Base-by-base conservation (phyloP, 2,113 vertebrate genomes). In the Thalassarche chlororhynchos region DNA sequence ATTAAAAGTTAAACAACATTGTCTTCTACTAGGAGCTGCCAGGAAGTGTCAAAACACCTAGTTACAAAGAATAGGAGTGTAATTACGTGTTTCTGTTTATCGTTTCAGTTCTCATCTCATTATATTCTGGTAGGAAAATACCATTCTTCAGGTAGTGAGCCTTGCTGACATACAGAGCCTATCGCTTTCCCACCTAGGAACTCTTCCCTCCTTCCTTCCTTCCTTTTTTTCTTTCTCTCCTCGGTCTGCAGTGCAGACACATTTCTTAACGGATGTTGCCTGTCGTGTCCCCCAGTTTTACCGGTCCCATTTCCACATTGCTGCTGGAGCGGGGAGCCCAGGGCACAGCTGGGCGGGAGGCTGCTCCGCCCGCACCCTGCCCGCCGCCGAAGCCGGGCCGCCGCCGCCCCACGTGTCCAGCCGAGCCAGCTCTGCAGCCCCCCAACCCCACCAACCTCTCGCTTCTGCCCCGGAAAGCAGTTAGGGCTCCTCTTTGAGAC, bases 11-110 rank as follows among this genome's bases (percentile, higher is more conserved):
- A 98, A 98, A 97, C 96, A 98, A 70, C 95, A 96, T 90, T 98
- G 96, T 98, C 96, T 97, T 97, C 94, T 94, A 90, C 94, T 90
- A 90, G 79, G 74, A 97, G 91, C 96, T 92, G 97, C 97, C 98
- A 98, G 98, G 79, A 98, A 98, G 94, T 98, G 97, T 98, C 97
- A 97, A 96, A 97, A 98, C 97, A 96, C 89, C 93, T 94, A 89
- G 96, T 97, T 98, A 97, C 95, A 97, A 96, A 95, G 97, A 96
- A 97, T 84, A 91, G 97, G 93, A 91, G 89, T 92, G 92, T 98
- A 98, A 97, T 96, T 97, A 98, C 46, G 55, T 98, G 97, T 96
- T 98, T 98, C 97, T 98, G 96, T 98, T 97, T 97, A 97, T 95
- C 78, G 7, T 97, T 98, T 97, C 97, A 95, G 94, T 91, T 96